phyloP scores from a whole-genome alignment of 2,888 invertebrate genomes.

The Buathra laborator region DNA sequence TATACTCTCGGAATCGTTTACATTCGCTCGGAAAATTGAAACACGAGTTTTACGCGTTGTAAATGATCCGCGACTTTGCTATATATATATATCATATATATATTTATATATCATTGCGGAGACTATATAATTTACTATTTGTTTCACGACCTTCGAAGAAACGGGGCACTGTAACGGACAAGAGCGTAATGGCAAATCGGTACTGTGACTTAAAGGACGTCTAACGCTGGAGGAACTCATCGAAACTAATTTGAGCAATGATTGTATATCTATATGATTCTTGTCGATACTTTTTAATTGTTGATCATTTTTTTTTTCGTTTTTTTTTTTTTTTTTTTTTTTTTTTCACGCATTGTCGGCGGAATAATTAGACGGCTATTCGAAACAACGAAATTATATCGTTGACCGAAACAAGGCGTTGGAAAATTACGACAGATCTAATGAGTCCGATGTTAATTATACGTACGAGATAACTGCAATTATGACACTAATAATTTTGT shows the following conservation, averaged over 20 bases:
- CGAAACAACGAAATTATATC: background rate
- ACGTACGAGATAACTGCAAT: background rate
- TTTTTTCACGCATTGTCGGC: background rate
- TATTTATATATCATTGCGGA: constrained; percentile 1
- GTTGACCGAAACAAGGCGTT: background rate
- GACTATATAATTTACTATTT: constrained; percentile 50
- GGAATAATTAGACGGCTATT: background rate
- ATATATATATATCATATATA: constrained; percentile 20
- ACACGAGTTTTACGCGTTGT: constrained; percentile 4
- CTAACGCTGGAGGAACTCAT: constrained; percentile 17
- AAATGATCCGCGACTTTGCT: constrained; percentile 4
- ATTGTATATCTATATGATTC: background rate
- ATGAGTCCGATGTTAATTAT: background rate
- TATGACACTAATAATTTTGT: background rate
- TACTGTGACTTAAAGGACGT: constrained; percentile 18
- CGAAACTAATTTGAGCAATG: background rate
- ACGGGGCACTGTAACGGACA: constrained; percentile 39
- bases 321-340: background rate
- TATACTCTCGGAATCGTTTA: background rate
- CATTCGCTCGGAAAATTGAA: constrained; percentile 20
- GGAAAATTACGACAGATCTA: background rate
- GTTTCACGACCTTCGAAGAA: constrained; percentile 50
- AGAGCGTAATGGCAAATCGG: background rate
- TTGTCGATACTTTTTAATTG: background rate
- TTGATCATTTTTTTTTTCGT: background rate